phyloP scores from a whole-genome alignment of 2,113 vertebrate species.

The Apteryx owenii region DNA sequence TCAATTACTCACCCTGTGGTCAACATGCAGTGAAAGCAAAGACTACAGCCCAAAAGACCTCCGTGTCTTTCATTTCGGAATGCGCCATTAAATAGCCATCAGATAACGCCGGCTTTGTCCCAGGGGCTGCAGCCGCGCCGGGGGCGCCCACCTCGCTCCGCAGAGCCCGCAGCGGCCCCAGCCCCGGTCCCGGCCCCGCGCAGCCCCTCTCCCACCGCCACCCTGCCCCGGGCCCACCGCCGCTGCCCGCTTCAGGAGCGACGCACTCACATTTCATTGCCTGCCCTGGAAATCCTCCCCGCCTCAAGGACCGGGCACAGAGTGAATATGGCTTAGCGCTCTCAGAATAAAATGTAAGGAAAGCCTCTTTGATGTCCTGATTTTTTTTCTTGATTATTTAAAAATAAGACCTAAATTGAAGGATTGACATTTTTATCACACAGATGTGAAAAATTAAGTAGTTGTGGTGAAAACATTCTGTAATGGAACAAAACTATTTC shows the following conservation, averaged over 20 bases:
- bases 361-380: not conserved
- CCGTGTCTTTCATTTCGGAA: not conserved
- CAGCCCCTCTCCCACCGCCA: not conserved
- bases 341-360: not conserved
- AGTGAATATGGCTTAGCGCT: not conserved
- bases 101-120: constrained; percentile 44
- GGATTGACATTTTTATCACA: not conserved
- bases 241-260: not conserved
- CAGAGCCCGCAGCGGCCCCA: not conserved
- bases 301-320: not conserved
- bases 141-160: not conserved
- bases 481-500: not conserved
- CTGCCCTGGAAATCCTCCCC: not conserved
- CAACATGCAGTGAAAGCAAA: not conserved
- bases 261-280: not conserved
- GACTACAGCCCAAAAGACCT: not conserved
- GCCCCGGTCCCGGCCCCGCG: not conserved
- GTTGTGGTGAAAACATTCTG: not conserved
- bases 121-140: not conserved
- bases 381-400: not conserved
- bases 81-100: not conserved
- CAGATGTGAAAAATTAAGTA: not conserved
- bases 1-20: constrained; percentile 25
- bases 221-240: not conserved
- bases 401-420: not conserved